Evolutionary conservation across 2,888 invertebrate genomes (phyloP).

Genomic region (Scelioninae gen. 1): DNA sequence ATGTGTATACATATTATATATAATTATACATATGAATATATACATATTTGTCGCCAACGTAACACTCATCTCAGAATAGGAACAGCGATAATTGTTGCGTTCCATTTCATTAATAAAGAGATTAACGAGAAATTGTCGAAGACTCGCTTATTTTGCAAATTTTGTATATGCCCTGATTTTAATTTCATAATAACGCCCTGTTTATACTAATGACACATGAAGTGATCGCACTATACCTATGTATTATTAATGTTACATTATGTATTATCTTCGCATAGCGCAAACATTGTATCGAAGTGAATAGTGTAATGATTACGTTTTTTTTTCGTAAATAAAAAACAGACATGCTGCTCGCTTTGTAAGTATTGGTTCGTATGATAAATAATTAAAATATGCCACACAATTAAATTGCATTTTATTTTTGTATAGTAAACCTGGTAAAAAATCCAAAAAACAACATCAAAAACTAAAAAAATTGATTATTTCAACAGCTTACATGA

Average conservation of each 20-base stretch:
- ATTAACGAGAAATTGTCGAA: slow-evolving; percentile 61
- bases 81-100: slow-evolving; percentile 24
- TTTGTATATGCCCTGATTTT: slow-evolving; percentile 65
- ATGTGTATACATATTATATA: slow-evolving; percentile 70
- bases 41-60: slow-evolving; percentile 41
- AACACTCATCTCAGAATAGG: slow-evolving; percentile 43
- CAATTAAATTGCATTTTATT: slow-evolving; percentile 39
- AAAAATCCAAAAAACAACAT: no score
- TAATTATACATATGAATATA: slow-evolving; percentile 68
- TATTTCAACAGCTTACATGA: no score
- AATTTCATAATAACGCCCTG: slow-evolving; percentile 71
- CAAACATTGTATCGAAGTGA: slow-evolving; percentile 74
- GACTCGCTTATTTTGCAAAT: slow-evolving; percentile 69
- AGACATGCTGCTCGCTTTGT: slow-evolving; percentile 82
- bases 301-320: slow-evolving; percentile 67
- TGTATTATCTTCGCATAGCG: slow-evolving; percentile 77
- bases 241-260: slow-evolving; percentile 83
- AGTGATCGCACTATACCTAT: slow-evolving; percentile 77
- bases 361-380: slow-evolving; percentile 83
- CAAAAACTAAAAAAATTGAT: no score
- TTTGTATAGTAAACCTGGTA: no score
- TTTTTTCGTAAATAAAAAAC: slow-evolving; percentile 71
- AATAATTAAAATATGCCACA: slow-evolving; percentile 79
- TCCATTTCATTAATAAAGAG: slow-evolving; percentile 53
- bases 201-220: slow-evolving; percentile 72